Percentiles rank a stretch among this genome's conserved stretches.
Conservation (phyloP, 1,140 invertebrate genomes). For the Elysia chlorotica region DNA sequence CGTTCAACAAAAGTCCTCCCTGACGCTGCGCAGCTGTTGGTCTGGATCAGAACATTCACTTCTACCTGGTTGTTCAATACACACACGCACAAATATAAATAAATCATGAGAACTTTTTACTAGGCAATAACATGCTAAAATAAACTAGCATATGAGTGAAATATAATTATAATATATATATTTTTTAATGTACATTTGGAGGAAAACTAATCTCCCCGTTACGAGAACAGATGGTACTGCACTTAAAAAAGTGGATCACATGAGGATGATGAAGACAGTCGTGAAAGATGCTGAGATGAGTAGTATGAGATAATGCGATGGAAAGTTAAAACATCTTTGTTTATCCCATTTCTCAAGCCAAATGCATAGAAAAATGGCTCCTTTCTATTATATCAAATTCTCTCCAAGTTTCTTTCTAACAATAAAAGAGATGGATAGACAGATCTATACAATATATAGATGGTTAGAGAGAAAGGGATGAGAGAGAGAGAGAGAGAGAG, state of each 20-base stretch:
- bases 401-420: too few relatives aligned
- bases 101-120: background rate
- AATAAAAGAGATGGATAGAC: too few relatives aligned
- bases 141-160: background rate
- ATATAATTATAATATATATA: background rate
- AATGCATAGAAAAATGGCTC: too few relatives aligned
- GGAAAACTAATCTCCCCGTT: background rate
- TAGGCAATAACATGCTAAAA: background rate
- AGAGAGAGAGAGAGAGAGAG: too few relatives aligned
- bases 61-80: conserved; percentile 1
- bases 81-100: background rate
- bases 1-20: conserved; percentile 1
- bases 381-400: too few relatives aligned
- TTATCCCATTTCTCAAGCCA: too few relatives aligned
- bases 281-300: too few relatives aligned
- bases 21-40: background rate
- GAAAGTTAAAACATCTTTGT: too few relatives aligned
- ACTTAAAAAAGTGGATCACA: background rate
- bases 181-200: background rate
- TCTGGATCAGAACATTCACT: conserved; percentile 16
- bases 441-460: too few relatives aligned
- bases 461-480: too few relatives aligned
- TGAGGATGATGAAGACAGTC: too few relatives aligned
- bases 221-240: background rate
- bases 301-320: too few relatives aligned